phyloP scores from a whole-genome alignment of 2,888 invertebrate genomes.

The Tachina grossa region DNA sequence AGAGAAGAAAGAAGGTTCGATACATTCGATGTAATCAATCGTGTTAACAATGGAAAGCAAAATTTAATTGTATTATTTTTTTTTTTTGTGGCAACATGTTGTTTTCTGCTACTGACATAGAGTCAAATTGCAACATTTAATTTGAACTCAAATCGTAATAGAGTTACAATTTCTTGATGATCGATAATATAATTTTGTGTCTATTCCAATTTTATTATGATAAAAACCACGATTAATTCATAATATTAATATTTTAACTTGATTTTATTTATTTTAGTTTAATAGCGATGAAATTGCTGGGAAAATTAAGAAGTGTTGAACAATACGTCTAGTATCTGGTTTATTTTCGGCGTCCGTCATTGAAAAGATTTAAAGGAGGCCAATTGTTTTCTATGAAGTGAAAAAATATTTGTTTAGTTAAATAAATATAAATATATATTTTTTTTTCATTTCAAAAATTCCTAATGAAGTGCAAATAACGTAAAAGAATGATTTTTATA shows the following conservation, averaged over 20 bases:
- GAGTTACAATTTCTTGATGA: neutral
- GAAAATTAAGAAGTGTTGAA: neutral
- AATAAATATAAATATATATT: neutral
- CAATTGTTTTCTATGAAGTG: neutral
- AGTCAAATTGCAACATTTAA: conserved; percentile 38
- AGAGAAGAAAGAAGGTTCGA: neutral
- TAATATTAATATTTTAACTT: neutral
- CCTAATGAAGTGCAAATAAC: neutral
- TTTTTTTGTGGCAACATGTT: neutral
- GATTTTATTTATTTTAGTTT: conserved; percentile 7
- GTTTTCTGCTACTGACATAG: conserved; percentile 1
- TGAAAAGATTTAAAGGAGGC: neutral
- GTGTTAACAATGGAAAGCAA: conserved; percentile 13
- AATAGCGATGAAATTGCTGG: conserved; percentile 19
- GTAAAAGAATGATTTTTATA: neutral
- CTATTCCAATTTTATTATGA: neutral
- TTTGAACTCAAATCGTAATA: conserved; percentile 35
- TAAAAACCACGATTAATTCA: neutral
- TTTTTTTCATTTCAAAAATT: too few species aligned
- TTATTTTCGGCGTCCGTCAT: neutral
- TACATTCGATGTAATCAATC: conserved; percentile 20
- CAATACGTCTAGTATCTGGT: neutral
- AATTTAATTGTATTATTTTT: conserved; percentile 23
- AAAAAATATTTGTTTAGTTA: neutral
- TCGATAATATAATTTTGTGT: conserved; percentile 28